These are phyloP conservation scores for Stenurella melanura DNA, from an alignment of 2,888 invertebrate genomes.

Conservation along the genomic window DNA sequence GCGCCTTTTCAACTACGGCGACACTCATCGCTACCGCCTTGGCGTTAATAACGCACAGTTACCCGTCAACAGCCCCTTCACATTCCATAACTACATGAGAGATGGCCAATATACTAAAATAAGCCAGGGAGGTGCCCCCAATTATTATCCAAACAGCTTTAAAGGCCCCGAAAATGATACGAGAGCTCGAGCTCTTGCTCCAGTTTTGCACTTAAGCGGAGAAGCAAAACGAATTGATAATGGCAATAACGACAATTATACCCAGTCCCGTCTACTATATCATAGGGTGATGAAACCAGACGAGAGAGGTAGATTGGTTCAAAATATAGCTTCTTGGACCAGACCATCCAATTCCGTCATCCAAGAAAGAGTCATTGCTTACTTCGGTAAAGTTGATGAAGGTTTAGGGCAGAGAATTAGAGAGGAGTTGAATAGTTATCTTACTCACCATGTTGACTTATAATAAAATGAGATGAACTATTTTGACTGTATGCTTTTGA, in stretches of 20 bases:
- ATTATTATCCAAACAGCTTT: constrained; percentile 98
- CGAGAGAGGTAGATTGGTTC: constrained; percentile 82
- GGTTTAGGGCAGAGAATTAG: constrained; percentile 85
- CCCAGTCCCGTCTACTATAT: constrained; percentile 80
- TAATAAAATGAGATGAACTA: constrained; percentile 40
- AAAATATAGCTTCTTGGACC: constrained; percentile 88
- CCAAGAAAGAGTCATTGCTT: constrained; percentile 88
- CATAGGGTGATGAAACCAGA: constrained; percentile 80
- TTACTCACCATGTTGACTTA: constrained; percentile 58
- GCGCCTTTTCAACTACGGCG: constrained; percentile 90
- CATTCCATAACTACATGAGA: constrained; percentile 87
- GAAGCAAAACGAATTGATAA: constrained; percentile 88
- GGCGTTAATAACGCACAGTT: constrained; percentile 94
- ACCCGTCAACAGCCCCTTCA: constrained; percentile 95
- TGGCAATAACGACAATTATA: constrained; percentile 91
- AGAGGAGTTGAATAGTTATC: constrained; percentile 67
- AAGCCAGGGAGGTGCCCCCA: constrained; percentile 94
- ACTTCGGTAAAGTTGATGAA: constrained; percentile 87
- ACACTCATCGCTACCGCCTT: constrained; percentile 92
- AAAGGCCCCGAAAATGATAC: constrained; percentile 86
- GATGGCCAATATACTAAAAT: constrained; percentile 82
- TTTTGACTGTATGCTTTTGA: neutral
- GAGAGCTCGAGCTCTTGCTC: constrained; percentile 78
- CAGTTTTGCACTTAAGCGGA: constrained; percentile 79
- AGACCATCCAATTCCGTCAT: constrained; percentile 88